Evolutionary conservation across 1,140 invertebrate genomes (phyloP).

Genomic region (Spodoptera frugiperda): DNA sequence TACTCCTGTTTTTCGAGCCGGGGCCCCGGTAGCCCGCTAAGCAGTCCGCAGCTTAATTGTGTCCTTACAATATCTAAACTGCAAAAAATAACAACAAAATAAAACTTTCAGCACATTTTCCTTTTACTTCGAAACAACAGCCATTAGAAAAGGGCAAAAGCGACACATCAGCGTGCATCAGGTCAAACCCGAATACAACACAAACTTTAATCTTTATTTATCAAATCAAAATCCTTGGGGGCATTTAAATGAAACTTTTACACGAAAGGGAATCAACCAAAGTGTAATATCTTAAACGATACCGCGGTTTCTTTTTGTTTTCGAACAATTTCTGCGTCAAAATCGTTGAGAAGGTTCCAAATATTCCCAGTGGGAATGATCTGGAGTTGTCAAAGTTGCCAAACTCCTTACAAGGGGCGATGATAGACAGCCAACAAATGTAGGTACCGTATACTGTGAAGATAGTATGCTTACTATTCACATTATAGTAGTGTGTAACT

Average conservation of each 20-base stretch:
- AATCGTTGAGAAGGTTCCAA: constrained; percentile 26
- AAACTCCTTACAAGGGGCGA: constrained; percentile 17
- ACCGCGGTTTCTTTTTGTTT: constrained; percentile 44
- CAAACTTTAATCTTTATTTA: constrained; percentile 7
- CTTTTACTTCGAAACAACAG: background rate
- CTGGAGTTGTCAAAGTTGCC: constrained; percentile 28
- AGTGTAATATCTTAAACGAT: constrained; percentile 38
- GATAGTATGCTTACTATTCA: background rate
- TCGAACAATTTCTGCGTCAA: constrained; percentile 24
- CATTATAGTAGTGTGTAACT: too few species aligned
- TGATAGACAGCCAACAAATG: constrained; percentile 18
- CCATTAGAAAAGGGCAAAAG: background rate
- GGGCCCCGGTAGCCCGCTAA: too few species aligned
- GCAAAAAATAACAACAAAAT: too few species aligned
- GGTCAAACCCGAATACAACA: background rate
- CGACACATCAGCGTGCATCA: background rate
- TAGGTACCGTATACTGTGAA: background rate
- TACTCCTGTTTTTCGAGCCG: too few species aligned
- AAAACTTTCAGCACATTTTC: too few species aligned
- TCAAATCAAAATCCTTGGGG: constrained; percentile 6
- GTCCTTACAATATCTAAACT: too few species aligned
- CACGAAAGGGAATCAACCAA: background rate
- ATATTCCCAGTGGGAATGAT: constrained; percentile 39
- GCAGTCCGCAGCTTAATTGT: too few species aligned
- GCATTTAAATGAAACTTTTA: constrained; percentile 38